Percentiles rank a stretch among this genome's conserved stretches.
Conservation (phyloP, 2,797 vertebrate species). For the Dryobates pubescens region DNA sequence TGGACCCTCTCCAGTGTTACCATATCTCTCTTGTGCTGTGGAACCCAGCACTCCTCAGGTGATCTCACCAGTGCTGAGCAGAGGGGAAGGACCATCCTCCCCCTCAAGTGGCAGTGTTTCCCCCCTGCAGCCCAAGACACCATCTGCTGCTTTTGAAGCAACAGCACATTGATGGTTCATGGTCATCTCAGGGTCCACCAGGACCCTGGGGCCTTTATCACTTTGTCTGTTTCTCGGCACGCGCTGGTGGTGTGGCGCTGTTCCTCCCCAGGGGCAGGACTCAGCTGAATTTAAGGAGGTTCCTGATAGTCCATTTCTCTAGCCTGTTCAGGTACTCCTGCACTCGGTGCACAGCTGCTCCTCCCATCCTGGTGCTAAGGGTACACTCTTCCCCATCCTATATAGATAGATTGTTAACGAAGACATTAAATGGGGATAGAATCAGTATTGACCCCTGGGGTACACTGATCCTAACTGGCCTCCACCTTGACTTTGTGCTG, state of each 20-base stretch:
- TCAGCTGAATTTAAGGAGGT: not conserved
- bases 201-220: not conserved
- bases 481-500: not conserved
- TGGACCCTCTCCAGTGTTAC: not conserved
- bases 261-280: not conserved
- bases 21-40: not conserved
- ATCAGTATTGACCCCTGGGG: not conserved
- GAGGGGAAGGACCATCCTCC: not conserved
- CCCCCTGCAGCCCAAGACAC: not conserved
- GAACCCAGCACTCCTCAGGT: not conserved
- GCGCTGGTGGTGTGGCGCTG: not conserved
- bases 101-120: not conserved
- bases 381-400: not conserved
- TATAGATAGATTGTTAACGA: not conserved
- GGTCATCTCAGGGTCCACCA: not conserved
- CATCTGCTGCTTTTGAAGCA: not conserved
- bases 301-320: not conserved
- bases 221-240: not conserved
- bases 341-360: not conserved
- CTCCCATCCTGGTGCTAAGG: not conserved
- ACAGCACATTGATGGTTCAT: no score
- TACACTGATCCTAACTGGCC: not conserved
- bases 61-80: not conserved
- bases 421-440: not conserved
- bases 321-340: not conserved